Base-by-base conservation (phyloP, 30 jellyfish, hydroid and myxozoan species). In the Catostylus mosaicus region DNA sequence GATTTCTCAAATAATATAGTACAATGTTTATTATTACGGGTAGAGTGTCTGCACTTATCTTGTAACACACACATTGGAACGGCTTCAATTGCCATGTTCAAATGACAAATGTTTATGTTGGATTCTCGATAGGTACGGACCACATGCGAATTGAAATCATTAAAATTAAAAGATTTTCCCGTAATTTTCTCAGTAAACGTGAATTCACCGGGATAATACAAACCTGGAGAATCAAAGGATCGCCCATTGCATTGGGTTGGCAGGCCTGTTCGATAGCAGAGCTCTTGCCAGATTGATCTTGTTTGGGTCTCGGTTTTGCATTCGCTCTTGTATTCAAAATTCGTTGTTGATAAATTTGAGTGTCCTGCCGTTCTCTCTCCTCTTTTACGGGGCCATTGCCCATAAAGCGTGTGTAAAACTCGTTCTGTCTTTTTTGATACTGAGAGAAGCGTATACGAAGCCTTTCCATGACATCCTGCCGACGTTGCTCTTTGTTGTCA, bases 401-500 rank as follows among this genome's bases (percentile, higher is more conserved):
- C 63, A 71, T 75, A 61, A 52, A 88, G 75, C 90, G 88, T 46
- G 88, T 85, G 68, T 34, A 77, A 54, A 31, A 74, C 43, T 88
- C 96, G 19, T 60, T 57, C 56, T 88, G 96, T 45, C 89, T 90
- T 73, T 78, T 88, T 30, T 88, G 96, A 65, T 88, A 88, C 73
- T 88, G 96, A 70, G 88, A 67, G 68, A 88, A 88, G 68, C 96
- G 96, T 74, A 88, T 78, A 56, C 96, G 90, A 68, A 88, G 92
- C 86, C 96, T 69, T 59, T 88, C 96, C 75, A 88, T 56, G 47
- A 88, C 54, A 78, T 88, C 96, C 79, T 72, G 82, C 23, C 96
- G 92, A 45, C 96, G 92, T 78, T 78, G 96, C 81, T 80, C 96
- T 84, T 84, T 85, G 95, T 85, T 85, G 71, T 85, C 95, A 77